A percentile compares a stretch with the other conserved stretches of the same genome.
These are phyloP conservation scores for Anastrepha ludens DNA, from an alignment of 1,140 invertebrate species.

Conservation along the genomic window DNA sequence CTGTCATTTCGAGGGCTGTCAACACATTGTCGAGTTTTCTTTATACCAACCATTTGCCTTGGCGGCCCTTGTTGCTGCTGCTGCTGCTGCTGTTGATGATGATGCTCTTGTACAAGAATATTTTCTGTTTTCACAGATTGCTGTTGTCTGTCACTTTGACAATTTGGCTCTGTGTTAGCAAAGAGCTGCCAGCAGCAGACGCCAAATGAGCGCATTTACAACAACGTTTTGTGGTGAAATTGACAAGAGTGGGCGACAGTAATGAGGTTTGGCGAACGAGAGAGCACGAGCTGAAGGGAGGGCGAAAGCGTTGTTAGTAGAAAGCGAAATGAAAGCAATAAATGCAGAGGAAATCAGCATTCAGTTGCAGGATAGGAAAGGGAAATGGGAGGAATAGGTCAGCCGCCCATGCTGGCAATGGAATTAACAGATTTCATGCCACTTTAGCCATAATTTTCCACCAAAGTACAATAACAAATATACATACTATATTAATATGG, in stretches of 20 bases:
- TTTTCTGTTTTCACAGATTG: not conserved
- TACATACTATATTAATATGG: not conserved
- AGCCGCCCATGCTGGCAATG: not conserved
- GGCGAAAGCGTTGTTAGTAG: not conserved
- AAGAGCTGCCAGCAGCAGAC: conserved; percentile 27
- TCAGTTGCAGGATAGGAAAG: not conserved
- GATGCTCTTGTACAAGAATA: not conserved
- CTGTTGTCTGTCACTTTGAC: conserved; percentile 25
- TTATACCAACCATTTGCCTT: conserved; percentile 20
- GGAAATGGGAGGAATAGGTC: not conserved
- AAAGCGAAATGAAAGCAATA: not conserved
- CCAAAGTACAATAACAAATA: conserved; percentile 19
- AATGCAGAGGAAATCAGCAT: not conserved
- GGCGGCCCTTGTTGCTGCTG: not conserved
- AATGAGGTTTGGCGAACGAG: not conserved
- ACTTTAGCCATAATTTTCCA: conserved; percentile 36
- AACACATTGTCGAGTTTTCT: conserved; percentile 47
- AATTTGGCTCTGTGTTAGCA: conserved; percentile 19
- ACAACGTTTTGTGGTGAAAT: not conserved
- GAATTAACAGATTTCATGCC: conserved; percentile 49
- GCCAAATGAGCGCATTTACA: conserved; percentile 24
- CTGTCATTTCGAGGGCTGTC: conserved; percentile 46
- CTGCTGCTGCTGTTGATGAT: not conserved
- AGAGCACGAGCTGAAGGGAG: no score
- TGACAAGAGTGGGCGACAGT: conserved; percentile 13